Conservation (phyloP, 2,113 vertebrate species). For the Myrmophylax atrothorax region DNA sequence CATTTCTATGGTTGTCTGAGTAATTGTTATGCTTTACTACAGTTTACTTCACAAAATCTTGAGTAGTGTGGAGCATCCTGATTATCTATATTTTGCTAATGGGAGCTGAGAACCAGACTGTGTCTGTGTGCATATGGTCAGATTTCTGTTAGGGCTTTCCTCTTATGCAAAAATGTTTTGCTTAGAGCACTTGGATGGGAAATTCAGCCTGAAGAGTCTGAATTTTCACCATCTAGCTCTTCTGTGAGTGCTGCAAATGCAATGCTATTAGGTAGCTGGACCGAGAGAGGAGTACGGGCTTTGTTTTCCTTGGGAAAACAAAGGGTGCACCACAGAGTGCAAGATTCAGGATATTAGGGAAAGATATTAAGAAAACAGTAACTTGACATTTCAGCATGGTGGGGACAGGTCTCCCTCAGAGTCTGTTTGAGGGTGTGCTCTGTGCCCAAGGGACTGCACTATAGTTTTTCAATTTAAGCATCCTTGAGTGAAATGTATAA, state of each 20-base stretch:
- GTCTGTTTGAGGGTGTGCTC: background rate
- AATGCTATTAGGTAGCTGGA: background rate
- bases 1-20: background rate
- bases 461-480: background rate
- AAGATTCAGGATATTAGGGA: background rate
- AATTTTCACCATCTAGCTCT: background rate
- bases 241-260: background rate
- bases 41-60: background rate
- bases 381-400: fast-evolving
- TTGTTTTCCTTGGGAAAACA: background rate
- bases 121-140: fast-evolving
- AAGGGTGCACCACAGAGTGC: background rate
- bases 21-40: background rate
- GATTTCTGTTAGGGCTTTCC: background rate
- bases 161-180: background rate
- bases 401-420: background rate
- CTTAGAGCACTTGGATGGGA: background rate
- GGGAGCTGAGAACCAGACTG: background rate
- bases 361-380: background rate
- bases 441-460: background rate
- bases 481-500: background rate
- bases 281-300: background rate
- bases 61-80: background rate
- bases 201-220: background rate
- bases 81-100: background rate